These are phyloP conservation scores for Entomobrya proxima DNA, from an alignment of 2,888 invertebrate genomes.

Conservation along the genomic window DNA sequence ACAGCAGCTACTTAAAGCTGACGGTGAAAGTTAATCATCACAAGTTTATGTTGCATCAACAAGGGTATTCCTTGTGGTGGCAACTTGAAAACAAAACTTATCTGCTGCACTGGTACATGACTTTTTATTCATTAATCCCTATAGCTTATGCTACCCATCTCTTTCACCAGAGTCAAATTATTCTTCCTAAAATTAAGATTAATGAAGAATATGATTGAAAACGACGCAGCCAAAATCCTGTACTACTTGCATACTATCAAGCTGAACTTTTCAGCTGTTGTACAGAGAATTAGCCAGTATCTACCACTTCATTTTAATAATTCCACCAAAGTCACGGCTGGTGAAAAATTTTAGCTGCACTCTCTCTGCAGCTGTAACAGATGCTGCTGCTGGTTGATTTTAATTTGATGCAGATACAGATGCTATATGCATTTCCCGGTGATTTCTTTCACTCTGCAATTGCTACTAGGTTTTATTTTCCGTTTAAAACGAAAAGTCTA, in stretches of 20 bases:
- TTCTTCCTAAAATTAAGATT: conserved; percentile 41
- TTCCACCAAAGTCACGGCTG: not conserved
- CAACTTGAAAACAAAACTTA: not conserved
- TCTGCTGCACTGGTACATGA: not conserved
- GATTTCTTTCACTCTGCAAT: too few species aligned
- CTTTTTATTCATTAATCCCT: not conserved
- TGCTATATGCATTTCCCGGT: not conserved
- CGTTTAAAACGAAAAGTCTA: too few species aligned
- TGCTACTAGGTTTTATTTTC: too few species aligned
- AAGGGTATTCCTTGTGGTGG: not conserved
- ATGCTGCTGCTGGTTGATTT: conserved; percentile 24
- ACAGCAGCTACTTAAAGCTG: too few species aligned
- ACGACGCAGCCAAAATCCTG: not conserved
- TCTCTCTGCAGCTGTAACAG: not conserved
- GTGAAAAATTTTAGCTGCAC: not conserved
- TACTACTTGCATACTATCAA: too few species aligned
- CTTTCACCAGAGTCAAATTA: not conserved
- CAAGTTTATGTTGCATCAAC: not conserved
- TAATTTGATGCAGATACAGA: conserved; percentile 7
- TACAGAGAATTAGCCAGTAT: not conserved
- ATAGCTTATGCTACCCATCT: not conserved
- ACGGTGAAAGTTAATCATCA: not conserved
- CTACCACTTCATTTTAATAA: not conserved
- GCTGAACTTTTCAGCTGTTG: too few species aligned
- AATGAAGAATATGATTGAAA: conserved; percentile 39